Percentiles rank a stretch among this genome's conserved stretches.
phyloP scores from a whole-genome alignment of 2,113 vertebrate species.

The Tragelaphus buxtoni region DNA sequence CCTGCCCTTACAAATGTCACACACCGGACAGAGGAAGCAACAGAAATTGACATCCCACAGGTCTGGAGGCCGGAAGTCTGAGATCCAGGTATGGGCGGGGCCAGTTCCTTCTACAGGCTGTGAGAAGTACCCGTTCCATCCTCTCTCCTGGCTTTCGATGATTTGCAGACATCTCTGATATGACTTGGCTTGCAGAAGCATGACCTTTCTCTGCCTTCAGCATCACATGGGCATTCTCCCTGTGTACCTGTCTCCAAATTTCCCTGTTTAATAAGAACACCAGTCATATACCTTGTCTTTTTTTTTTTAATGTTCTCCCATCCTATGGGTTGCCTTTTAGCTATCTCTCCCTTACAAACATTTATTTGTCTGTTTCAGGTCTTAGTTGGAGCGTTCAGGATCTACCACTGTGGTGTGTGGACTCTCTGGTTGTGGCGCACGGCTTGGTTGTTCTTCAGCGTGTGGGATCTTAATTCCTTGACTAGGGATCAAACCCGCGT shows the following conservation, averaged over 20 bases:
- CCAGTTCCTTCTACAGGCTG: background rate
- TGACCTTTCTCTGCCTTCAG: background rate
- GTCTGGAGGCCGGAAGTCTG: background rate
- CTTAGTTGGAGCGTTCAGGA: background rate
- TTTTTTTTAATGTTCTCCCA: background rate
- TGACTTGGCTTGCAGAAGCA: background rate
- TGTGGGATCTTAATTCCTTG: background rate
- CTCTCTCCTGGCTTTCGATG: background rate
- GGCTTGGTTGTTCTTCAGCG: background rate
- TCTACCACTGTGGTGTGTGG: background rate
- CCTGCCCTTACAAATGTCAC: background rate
- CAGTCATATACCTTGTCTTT: background rate
- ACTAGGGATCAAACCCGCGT: background rate
- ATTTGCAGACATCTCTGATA: background rate
- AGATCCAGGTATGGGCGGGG: background rate
- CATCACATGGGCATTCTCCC: background rate
- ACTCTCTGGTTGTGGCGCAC: background rate
- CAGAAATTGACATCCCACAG: background rate
- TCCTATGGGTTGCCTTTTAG: background rate
- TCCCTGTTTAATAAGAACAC: background rate
- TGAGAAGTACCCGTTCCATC: background rate
- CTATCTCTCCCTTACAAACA: background rate
- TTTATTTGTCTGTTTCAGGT: background rate
- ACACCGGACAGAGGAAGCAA: background rate
- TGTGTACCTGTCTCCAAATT: background rate